Percentiles rank a stretch among this genome's conserved stretches.
These are phyloP conservation scores for Ellobium chinense DNA, from an alignment of 2,888 invertebrate genomes.

Conservation along the genomic window DNA sequence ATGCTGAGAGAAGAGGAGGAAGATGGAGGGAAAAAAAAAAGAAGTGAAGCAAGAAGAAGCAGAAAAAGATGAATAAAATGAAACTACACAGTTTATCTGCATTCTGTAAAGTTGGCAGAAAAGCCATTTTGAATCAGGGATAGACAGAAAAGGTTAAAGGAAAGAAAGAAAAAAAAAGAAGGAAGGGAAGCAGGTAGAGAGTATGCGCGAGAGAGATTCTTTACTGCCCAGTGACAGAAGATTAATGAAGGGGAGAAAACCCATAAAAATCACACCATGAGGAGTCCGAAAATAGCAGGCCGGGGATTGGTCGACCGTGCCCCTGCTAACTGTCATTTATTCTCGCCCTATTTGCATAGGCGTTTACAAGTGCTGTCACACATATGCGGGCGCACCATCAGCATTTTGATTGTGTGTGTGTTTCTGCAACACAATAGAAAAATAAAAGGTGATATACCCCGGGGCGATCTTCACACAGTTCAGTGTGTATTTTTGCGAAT, in stretches of 20 bases:
- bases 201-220: too few species aligned
- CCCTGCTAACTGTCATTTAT: neutral
- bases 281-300: neutral
- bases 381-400: too few species aligned
- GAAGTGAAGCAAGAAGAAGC: neutral
- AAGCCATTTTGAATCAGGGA: too few species aligned
- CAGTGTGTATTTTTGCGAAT: neutral
- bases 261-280: neutral
- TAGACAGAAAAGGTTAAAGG: neutral
- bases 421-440: too few species aligned
- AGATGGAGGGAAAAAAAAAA: too few species aligned
- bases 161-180: neutral
- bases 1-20: too few species aligned
- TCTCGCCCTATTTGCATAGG: neutral
- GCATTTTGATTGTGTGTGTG: too few species aligned
- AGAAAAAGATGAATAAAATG: neutral
- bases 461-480: neutral
- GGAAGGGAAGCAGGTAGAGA: too few species aligned
- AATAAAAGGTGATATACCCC: neutral
- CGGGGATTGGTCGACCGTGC: neutral
- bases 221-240: too few species aligned
- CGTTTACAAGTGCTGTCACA: too few species aligned
- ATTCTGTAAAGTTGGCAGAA: too few species aligned
- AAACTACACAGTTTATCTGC: too few species aligned
- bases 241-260: neutral